Evolutionary conservation across 2,113 vertebrate genomes (phyloP), one percentile per base, ranked within the genome.

Genomic region (Apteryx mantelli): DNA sequence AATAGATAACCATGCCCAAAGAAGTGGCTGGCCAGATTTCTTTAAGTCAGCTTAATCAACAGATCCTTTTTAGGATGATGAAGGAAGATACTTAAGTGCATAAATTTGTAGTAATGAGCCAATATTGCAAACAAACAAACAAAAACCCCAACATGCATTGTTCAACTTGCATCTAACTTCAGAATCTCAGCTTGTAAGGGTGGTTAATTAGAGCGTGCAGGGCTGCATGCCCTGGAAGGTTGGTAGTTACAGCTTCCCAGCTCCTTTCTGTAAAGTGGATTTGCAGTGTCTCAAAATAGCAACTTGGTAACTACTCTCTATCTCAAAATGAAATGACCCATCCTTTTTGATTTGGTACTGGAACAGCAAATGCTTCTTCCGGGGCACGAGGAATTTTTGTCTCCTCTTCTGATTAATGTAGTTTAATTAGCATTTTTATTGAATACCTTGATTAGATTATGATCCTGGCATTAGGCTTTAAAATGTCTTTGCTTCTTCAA

Each of bases 181-280:
- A 55, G 44, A 61, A 76, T 74, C 32, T 77, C 2, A 2, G 13
- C 66, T 80, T 13, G 18, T 0, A 0, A 21, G n/a, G 30, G 32
- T 30, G 40, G 2, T 40, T 65, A 70, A 18, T 65, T 69, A 86
- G 7, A 74, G 22, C 48, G 25, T 44, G 88, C n/a, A 73, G 24
- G 32, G 60, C 6, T 9, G 38, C 5, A 0, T 85, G 26, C 6
- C 10, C 0, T 0, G 46, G 34, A 74, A 44, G 26, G 3, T 2
- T 4, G 68, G 52, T 76, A 85, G 50, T 53, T 91, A 15, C 13
- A 78, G 13, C 36, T 60, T 18, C 60, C 6, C 24, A 60, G 17
- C 8, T 75, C 3, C 19, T 64, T 91, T 64, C 28, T 79, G 4
- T 68, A 64, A 78, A 78, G 61, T 68, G 8, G 9, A 28, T 38